Conservation (phyloP, 2,797 vertebrate genomes). For the Acrossocheilus wenchowensis region DNA sequence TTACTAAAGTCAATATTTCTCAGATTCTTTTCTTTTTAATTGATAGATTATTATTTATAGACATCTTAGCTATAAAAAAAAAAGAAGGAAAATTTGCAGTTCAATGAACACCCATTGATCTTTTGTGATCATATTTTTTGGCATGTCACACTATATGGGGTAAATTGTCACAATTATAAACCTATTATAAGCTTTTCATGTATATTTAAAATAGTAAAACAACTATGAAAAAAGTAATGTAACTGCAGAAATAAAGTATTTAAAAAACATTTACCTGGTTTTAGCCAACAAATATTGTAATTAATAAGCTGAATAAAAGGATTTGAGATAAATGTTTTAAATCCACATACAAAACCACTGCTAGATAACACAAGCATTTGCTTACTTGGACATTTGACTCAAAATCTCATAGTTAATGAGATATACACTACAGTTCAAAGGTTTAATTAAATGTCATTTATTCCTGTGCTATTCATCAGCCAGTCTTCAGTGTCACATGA, state of each 20-base stretch:
- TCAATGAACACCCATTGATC: neutral
- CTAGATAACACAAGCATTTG: no score
- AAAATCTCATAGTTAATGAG: no score
- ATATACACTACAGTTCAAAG: no score
- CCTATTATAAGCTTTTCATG: neutral
- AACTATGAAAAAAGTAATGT: neutral
- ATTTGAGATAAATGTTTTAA: neutral
- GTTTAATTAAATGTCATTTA: no score
- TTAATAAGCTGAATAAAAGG: neutral
- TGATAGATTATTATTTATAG: neutral
- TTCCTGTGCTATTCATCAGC: neutral
- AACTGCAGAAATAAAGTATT: no score
- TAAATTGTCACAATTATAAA: neutral
- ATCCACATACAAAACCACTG: no score
- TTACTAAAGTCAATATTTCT: neutral
- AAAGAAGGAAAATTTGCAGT: neutral
- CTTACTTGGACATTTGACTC: no score
- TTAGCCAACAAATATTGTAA: neutral
- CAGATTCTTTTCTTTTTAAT: neutral
- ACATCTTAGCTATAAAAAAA: neutral
- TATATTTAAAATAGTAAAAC: neutral
- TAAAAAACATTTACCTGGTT: neutral
- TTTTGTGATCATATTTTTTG: neutral
- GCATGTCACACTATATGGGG: neutral
- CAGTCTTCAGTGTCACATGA: no score